Evolutionary conservation across 37 sponge, comb jelly and placozoan species (phyloP).

Genomic region (Halisarca cf. caerulea): DNA sequence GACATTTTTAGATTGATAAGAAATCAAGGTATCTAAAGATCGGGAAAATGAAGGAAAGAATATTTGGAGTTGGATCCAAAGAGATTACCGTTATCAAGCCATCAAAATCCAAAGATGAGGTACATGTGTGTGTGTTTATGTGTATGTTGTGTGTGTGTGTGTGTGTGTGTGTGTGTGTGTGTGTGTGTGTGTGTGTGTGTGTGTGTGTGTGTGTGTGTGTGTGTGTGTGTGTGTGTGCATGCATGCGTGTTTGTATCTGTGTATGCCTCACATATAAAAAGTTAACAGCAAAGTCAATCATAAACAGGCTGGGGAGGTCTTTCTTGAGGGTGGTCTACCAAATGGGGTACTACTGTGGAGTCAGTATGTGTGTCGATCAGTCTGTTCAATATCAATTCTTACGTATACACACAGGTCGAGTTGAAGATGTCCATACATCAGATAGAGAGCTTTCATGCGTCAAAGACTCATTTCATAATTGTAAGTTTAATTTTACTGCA

Average conservation of each 20-base stretch:
- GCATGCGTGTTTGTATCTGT: slow-evolving; percentile 27
- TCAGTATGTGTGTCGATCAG: no score
- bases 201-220: slow-evolving; percentile 40
- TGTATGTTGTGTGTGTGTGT: slow-evolving; percentile 39
- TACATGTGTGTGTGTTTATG: neutral
- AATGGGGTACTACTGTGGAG: no score
- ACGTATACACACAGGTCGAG: no score
- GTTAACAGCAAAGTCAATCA: no score
- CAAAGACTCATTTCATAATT: no score
- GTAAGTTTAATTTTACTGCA: no score
- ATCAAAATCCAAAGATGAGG: neutral
- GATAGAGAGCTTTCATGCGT: no score
- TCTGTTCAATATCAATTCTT: no score
- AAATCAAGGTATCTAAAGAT: slow-evolving; percentile 65
- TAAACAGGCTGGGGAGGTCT: no score
- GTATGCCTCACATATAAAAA: no score
- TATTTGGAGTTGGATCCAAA: slow-evolving; percentile 36
- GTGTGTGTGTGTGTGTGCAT: slow-evolving; percentile 31
- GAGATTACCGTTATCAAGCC: slow-evolving; percentile 23
- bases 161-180: slow-evolving; percentile 39
- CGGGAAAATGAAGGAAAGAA: slow-evolving; percentile 23
- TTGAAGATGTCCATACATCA: no score
- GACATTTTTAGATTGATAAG: slow-evolving; percentile 20
- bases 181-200: slow-evolving; percentile 41
- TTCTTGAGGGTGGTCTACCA: no score